These are phyloP conservation scores for Frieseomelitta varia DNA, from an alignment of 1,140 invertebrate species.

Conservation along the genomic window DNA sequence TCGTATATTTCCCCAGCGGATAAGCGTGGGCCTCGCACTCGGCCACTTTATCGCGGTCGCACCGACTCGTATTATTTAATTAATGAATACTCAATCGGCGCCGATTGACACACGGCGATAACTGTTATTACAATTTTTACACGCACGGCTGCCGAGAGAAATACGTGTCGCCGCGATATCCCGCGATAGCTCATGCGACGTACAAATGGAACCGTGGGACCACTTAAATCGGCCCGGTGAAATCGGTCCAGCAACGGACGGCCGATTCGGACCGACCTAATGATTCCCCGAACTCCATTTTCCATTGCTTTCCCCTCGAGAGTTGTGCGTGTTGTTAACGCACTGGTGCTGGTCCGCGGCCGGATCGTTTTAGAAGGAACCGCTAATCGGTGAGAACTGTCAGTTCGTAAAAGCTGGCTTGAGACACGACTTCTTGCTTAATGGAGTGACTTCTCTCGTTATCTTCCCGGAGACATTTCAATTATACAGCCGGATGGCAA, in stretches of 20 bases:
- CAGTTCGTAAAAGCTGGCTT: conserved; percentile 20
- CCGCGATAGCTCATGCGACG: conserved; percentile 64
- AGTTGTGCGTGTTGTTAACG: not conserved
- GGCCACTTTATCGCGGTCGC: conserved; percentile 56
- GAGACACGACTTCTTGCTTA: conserved; percentile 5
- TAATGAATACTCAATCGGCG: conserved; percentile 70
- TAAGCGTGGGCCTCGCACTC: conserved; percentile 44
- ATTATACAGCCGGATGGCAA: conserved; percentile 7
- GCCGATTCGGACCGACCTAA: conserved; percentile 41
- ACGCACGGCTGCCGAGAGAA: conserved; percentile 54
- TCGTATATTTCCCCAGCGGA: conserved; percentile 42
- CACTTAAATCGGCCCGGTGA: conserved; percentile 57
- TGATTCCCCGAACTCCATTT: conserved; percentile 50
- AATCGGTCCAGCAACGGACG: conserved; percentile 51
- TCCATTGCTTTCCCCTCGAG: conserved; percentile 52
- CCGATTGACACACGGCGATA: conserved; percentile 62
- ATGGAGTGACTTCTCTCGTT: conserved; percentile 36
- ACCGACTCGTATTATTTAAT: conserved; percentile 71
- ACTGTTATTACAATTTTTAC: conserved; percentile 71
- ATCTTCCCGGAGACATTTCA: conserved; percentile 42
- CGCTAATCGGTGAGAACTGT: conserved; percentile 54
- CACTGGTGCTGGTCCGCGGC: not conserved
- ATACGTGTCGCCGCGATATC: conserved; percentile 59
- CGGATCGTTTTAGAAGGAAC: conserved; percentile 32
- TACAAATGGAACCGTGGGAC: conserved; percentile 54